Evolutionary conservation across 2,113 vertebrate genomes (phyloP).

Genomic region (Rhineura floridana): DNA sequence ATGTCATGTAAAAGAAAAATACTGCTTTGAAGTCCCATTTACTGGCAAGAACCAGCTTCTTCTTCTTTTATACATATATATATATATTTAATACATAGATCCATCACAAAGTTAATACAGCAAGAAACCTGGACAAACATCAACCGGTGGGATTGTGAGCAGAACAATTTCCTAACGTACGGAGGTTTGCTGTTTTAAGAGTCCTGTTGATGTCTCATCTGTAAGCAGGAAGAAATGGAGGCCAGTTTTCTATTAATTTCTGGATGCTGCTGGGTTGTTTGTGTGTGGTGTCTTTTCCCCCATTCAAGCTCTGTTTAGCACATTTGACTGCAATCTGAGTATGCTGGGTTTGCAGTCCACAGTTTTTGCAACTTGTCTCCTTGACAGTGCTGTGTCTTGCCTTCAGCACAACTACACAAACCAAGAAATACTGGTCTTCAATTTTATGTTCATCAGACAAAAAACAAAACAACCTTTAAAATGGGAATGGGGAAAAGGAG

Average conservation of each 20-base stretch:
- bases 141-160: slow-evolving; percentile 64
- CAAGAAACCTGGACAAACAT: slow-evolving; percentile 73
- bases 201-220: slow-evolving; percentile 29
- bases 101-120: slow-evolving; percentile 78
- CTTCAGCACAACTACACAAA: fast-evolving
- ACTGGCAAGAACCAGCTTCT: slow-evolving; percentile 71
- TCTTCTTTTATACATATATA: slow-evolving; percentile 69
- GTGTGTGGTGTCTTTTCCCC: background rate
- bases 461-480: fast-evolving
- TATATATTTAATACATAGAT: slow-evolving; percentile 79
- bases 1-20: slow-evolving; percentile 82
- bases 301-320: slow-evolving; percentile 10
- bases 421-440: background rate
- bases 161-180: slow-evolving; percentile 50
- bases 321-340: slow-evolving; percentile 17
- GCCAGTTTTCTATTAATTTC: slow-evolving; percentile 39
- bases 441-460: background rate
- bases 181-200: background rate
- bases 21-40: slow-evolving; percentile 82
- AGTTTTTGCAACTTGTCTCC: background rate
- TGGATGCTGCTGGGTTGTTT: background rate
- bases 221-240: slow-evolving; percentile 48
- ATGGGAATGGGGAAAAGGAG: background rate
- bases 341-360: background rate
- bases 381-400: fast-evolving